Base-by-base conservation (phyloP, 53 echinoderm and acorn worm genomes). In the Pentamera pediparva region DNA sequence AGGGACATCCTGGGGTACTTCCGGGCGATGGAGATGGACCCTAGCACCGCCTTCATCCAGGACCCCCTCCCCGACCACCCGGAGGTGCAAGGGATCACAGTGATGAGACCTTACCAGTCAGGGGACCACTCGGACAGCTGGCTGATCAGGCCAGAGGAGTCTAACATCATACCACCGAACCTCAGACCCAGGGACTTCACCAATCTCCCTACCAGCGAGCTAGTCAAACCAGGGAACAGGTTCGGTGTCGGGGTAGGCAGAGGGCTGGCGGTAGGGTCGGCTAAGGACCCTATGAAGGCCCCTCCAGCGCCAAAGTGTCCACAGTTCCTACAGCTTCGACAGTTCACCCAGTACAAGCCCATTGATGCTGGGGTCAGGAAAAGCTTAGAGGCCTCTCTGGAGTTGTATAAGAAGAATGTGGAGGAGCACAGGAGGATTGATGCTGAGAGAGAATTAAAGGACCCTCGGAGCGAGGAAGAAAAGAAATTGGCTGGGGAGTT, bases 211-310 rank as follows among this genome's bases (percentile, higher is more conserved):
- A 33, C 96, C 4, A 78, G 39, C 2, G 91, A 96, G 56, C 12
- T n/a, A 15, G 83, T 91, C 61, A 75, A 48, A 20, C 83, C 88
- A 2, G 96, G 91, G 20, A 80, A 86, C 2, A 67, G 80, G 31
- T 96, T 96, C 53, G 96, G 96, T 31, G 91, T 88, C 77, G 83
- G 83, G 28, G 96, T 96, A 4, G 96, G 96, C 4, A 83, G 51
- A 65, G 96, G 91, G 17, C 78, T 96, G 24, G 96, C 96, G 13
- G 81, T 96, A 15, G 91, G 85, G 22, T 88, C 83, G 0, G 74
- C 45, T n/a, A 39, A 76, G 6, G 39, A 50, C 0, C 65, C 77
- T 6, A 43, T 57, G 0, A 45, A 74, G 31, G 50, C 63, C n/a
- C 79, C 71, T 18, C 83, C 86, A 5, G 69, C 80, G 12, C 90